Evolutionary conservation across 2,797 vertebrate genomes (phyloP).

Genomic region (Melopsittacus undulatus): DNA sequence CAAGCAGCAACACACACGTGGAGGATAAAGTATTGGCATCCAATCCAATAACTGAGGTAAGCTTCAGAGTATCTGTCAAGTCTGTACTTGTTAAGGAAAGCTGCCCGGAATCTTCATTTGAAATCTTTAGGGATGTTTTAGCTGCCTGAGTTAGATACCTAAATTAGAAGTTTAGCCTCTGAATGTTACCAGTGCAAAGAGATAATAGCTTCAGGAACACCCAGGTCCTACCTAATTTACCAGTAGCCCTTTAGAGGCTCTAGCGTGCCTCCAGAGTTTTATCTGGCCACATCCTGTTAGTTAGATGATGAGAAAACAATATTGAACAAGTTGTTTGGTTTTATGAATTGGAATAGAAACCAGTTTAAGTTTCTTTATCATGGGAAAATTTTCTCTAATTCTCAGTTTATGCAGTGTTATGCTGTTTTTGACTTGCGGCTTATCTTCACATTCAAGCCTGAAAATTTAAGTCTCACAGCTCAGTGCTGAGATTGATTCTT

Average conservation of each 20-base stretch:
- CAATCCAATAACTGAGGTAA: slow-evolving; percentile 95
- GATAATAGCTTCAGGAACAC: neutral
- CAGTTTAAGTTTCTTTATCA: neutral
- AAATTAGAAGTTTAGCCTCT: neutral
- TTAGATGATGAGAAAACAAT: neutral
- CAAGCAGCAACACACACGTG: slow-evolving; percentile 86
- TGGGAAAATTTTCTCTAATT: neutral
- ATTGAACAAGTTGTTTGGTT: neutral
- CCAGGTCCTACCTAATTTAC: neutral
- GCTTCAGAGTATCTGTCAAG: neutral
- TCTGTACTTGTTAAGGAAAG: neutral
- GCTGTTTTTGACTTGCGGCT: neutral
- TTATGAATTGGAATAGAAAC: neutral
- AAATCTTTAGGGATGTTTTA: neutral
- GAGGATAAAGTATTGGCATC: slow-evolving; percentile 97
- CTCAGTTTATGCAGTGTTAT: neutral
- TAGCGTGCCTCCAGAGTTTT: neutral
- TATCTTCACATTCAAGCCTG: neutral
- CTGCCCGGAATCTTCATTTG: neutral
- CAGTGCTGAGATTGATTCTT: neutral
- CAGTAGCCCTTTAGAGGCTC: neutral
- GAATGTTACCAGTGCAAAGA: neutral
- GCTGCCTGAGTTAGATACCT: neutral
- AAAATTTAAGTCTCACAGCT: neutral
- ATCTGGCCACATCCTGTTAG: neutral